Conservation (phyloP, 1,140 invertebrate species). For the Panulirus ornatus region DNA sequence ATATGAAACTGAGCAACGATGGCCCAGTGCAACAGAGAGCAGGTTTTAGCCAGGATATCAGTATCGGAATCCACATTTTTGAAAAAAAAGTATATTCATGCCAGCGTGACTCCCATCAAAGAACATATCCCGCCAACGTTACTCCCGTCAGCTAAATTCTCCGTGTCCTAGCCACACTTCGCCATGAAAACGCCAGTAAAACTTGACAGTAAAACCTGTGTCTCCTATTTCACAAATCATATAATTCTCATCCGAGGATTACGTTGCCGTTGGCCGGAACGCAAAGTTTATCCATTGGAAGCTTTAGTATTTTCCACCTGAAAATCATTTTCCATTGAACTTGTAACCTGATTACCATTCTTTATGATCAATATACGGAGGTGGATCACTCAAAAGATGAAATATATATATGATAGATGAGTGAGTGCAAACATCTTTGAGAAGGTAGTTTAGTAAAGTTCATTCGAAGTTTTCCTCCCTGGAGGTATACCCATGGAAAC, state of each 20-base stretch:
- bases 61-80: neutral
- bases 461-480: no score
- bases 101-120: neutral
- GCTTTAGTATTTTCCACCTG: neutral
- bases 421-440: no score
- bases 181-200: slow-evolving; percentile 40
- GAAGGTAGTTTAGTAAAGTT: no score
- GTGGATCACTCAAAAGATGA: no score
- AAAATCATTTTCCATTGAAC: neutral
- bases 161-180: slow-evolving; percentile 4
- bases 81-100: neutral
- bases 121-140: neutral
- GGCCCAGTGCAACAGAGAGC: neutral
- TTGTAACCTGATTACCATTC: neutral
- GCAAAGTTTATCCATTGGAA: slow-evolving; percentile 8
- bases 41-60: neutral
- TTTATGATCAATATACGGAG: no score
- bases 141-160: slow-evolving; percentile 17
- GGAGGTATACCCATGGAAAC: no score
- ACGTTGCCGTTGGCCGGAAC: neutral
- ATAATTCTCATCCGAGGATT: slow-evolving; percentile 41
- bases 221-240: slow-evolving; percentile 50
- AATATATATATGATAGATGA: no score
- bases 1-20: no score
- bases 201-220: slow-evolving; percentile 26